Conservation (phyloP, 2,797 vertebrate genomes). For the Lacerta bilineata region DNA sequence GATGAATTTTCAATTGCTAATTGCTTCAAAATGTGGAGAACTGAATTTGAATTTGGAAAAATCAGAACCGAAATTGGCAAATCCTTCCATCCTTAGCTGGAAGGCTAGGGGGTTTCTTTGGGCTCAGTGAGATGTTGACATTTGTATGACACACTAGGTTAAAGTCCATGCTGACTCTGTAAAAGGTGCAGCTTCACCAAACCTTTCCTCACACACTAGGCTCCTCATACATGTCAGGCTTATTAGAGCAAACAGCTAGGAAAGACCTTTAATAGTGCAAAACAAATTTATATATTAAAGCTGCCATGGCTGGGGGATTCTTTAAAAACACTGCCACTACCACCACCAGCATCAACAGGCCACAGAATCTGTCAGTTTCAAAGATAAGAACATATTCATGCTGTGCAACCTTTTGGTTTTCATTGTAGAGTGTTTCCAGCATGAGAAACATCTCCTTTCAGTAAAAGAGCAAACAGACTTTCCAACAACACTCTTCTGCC, state of each 20-base stretch:
- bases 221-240: not conserved
- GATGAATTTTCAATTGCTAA: too few relatives aligned
- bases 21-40: too few relatives aligned
- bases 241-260: constrained; percentile 15
- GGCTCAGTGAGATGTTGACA: not conserved
- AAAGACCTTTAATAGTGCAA: not conserved
- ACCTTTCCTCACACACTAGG: not conserved
- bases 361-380: not conserved
- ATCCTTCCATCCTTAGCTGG: too few relatives aligned
- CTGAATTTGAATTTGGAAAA: too few relatives aligned
- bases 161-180: not conserved
- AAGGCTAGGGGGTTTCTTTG: not conserved
- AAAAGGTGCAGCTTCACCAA: not conserved
- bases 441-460: not conserved
- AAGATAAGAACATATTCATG: not conserved
- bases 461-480: not conserved
- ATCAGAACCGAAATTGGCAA: too few relatives aligned
- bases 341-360: too few relatives aligned
- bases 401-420: not conserved
- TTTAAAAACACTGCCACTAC: not conserved
- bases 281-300: constrained; percentile 1
- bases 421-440: not conserved
- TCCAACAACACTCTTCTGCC: not conserved
- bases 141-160: not conserved
- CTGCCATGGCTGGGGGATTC: not conserved